Conservation (phyloP, 2,888 invertebrate genomes). For the Drosophila melanosoma region DNA sequence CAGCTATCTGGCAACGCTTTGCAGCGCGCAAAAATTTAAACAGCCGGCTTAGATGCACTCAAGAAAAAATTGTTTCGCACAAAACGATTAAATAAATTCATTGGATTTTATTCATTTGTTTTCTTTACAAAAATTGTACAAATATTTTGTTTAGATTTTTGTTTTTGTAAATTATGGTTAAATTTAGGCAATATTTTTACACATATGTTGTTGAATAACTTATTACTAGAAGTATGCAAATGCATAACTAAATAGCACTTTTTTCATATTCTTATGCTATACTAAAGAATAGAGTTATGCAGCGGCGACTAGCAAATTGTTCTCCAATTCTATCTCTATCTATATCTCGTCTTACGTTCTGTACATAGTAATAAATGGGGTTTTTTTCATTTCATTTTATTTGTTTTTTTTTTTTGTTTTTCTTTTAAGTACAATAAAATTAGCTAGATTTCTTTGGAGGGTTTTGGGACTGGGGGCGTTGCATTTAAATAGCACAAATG, state of each 20-base stretch:
- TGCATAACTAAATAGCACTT: slow-evolving; percentile 52
- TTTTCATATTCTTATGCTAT: slow-evolving; percentile 40
- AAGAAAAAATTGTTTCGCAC: slow-evolving; percentile 1
- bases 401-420: slow-evolving; percentile 29
- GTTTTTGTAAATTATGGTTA: slow-evolving; percentile 67
- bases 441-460: slow-evolving; percentile 70
- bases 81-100: slow-evolving; percentile 59
- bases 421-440: slow-evolving; percentile 71
- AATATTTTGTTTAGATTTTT: slow-evolving; percentile 38
- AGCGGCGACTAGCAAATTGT: slow-evolving; percentile 72
- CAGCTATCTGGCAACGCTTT: slow-evolving; percentile 3
- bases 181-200: slow-evolving; percentile 49
- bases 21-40: slow-evolving; percentile 15
- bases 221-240: slow-evolving; percentile 49
- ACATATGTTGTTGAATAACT: slow-evolving; percentile 35
- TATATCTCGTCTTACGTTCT: slow-evolving; percentile 22
- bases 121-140: slow-evolving; percentile 74
- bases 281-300: slow-evolving; percentile 68
- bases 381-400: slow-evolving; percentile 28
- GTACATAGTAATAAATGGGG: slow-evolving; percentile 46
- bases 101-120: slow-evolving; percentile 57
- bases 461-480: slow-evolving; percentile 37
- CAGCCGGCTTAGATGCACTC: not conserved
- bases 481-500: slow-evolving; percentile 15
- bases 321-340: slow-evolving; percentile 29